Base-by-base conservation (phyloP, 2,113 vertebrate species). In the Psammodynastes pulverulentus region DNA sequence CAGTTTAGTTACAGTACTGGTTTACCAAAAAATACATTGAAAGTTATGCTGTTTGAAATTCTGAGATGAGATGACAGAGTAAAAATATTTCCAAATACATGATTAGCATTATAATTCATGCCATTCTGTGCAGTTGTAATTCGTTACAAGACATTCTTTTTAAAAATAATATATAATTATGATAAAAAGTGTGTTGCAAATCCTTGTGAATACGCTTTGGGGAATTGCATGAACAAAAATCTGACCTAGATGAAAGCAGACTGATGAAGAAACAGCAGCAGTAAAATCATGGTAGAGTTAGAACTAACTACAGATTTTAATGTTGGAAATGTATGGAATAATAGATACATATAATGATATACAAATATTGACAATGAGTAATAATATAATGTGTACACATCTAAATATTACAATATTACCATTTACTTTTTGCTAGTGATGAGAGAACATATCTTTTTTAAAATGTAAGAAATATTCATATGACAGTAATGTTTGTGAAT, bases 1-100 rank as follows among this genome's bases (percentile, higher is more conserved):
- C 91, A 29, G 72, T 8, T 15, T 53, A 91, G 43, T 87, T 88
- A 54, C 89, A 53, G 92, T 52, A 49, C 23, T 24, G 21, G 46
- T 48, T 92, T 92, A 86, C 91, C 2, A 21, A 5, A 94, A 92
- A 92, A 89, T 10, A 45, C 29, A 89, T 15, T 89, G 89, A 72
- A 72, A 49, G 26, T 5, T 67, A 19, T n/a, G 19, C 23, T 39
- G 43, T 89, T 89, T 89, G 48, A 79, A 79, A 51, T 52, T n/a
- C 26, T 67, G 45, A 49, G 5, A 79, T 62, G 54, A 48, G 5
- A 79, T 90, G 29, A n/a, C 24, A 24, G 46, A 19, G 13, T 39
- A 52, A 62, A 62, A 48, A 43, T 88, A 26, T 88, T 56, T 56
- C 39, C 53, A 88, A 5, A 34, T 88, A 24, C 43, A 56, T 26